Evolutionary conservation across 2,113 vertebrate species (phyloP), one percentile per base, ranked within the genome.

Genomic region (Athene noctua): DNA sequence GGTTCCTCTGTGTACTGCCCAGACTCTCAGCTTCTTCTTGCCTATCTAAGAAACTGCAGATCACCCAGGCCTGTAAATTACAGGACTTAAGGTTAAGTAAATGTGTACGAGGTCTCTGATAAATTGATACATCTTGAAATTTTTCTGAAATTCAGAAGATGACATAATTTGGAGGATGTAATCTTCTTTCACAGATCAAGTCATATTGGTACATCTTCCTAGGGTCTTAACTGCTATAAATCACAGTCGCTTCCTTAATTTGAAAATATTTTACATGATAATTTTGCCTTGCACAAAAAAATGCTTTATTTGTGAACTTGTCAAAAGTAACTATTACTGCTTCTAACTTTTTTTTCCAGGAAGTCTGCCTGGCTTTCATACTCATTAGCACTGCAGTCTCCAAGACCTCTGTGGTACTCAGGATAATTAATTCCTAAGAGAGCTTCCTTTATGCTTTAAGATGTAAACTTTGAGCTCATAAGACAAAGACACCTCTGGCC

Each of bases 21-120:
- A 70, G 74, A 88, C 62, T 75, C 75, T 70, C 0, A 0, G 52
- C 38, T 84, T 6, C 62, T 36, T 59, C 61, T 82, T 81, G 68
- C 36, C 54, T 62, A 10, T 61, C 61, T n/a, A 25, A 77, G 83
- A 57, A 86, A 59, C 70, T 57, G 30, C 74, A 90, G 40, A 49
- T 80, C 52, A 71, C 34, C 5, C 23, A 87, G 52, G 62, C 78
- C 87, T 88, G n/a, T 91, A 91, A 91, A 61, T 91, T 61, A 75
- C 61, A 68, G 42, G 54, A 74, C 23, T 61, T 72, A 42, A 95
- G 62, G 74, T 90, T 93, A 93, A 96, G 74, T 77, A 85, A 90
- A 86, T 34, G 40, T 38, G 38, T 38, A 38, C 38, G 9, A 38
- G 38, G 38, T 38, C 38, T 38, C 38, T 38, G 38, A 38, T 38